These are phyloP conservation scores for Aix galericulata DNA, from an alignment of 2,113 vertebrate species.

Conservation along the genomic window DNA sequence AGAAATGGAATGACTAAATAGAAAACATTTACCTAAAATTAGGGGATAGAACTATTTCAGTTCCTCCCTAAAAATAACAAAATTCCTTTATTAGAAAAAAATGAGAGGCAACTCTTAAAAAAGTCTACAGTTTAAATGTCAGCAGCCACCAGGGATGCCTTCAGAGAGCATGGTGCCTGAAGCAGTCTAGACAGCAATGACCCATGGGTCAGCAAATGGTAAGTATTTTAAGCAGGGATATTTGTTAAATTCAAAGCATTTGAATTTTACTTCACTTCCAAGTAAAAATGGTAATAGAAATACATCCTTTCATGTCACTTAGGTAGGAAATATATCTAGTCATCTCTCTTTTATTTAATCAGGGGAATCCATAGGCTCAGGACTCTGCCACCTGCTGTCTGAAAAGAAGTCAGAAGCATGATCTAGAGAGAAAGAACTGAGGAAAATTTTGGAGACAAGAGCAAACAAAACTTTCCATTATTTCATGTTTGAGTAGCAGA, in stretches of 20 bases:
- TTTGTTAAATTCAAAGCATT: slow-evolving; percentile 39
- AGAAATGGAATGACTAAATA: background rate
- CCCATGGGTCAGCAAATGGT: background rate
- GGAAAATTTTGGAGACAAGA: background rate
- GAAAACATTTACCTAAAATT: background rate
- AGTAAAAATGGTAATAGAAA: background rate
- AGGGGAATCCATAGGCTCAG: background rate
- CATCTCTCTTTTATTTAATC: background rate
- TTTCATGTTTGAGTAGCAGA: background rate
- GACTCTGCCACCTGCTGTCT: background rate
- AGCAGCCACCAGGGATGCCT: background rate
- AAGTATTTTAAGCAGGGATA: background rate
- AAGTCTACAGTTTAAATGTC: background rate
- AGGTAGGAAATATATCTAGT: background rate
- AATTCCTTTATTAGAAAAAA: background rate
- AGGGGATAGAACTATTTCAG: background rate
- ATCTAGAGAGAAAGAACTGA: background rate
- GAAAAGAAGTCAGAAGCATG: background rate
- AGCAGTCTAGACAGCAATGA: background rate
- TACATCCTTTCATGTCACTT: background rate
- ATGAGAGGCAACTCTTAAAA: background rate
- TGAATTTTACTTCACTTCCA: slow-evolving; percentile 6
- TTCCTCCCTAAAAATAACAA: background rate
- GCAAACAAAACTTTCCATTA: background rate
- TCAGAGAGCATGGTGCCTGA: background rate